Evolutionary conservation across 2,113 vertebrate genomes (phyloP), one percentile per base, ranked within the genome.

Genomic region (Thunnus maccoyii): DNA sequence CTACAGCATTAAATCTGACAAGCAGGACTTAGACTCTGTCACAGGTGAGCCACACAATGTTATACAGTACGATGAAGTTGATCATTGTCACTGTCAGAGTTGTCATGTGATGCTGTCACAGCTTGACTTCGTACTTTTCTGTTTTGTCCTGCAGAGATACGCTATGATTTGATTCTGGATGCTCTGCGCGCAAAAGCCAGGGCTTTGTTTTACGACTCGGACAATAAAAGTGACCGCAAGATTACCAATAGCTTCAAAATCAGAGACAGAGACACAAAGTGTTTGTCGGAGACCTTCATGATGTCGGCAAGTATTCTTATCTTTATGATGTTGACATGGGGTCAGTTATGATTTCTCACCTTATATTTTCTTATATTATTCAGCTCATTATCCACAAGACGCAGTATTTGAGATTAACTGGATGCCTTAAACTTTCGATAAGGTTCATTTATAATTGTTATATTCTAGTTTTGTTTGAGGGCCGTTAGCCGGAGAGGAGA

Each of bases 1-100:
- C 73, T 96, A 95, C 74, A 93, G 30, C 1, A 60, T 99, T 36
- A 99, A 97, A 83, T 98, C 97, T 5, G 95, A 96, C 61, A 70
- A 86, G 17, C 92, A 94, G 78, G 72, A 91, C 27, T 25, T 0
- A 0, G 0, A 72, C 1, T 0, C 20, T 13, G 0, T 1, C 83
- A 91, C 95, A 70, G 91, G 97, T 98, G 92, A 96, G 95, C 16
- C 32, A 6, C 5, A 0, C 12, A 7, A 5, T 18, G 16, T 4
- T 20, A 2, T 1, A 3, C 27, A 30, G 27, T 30, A 3, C 5
- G 1, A 2, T 51, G 3, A 14, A n/a, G 25, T 15, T 6, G 2
- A 20, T 11, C 30, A 20, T 54, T 32, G 22, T 48, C 25, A 13
- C 3, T n/a, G 22, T 52, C n/a, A 4, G 14, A 47, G 17, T 6